phyloP scores from a whole-genome alignment of 2,113 vertebrate genomes.

The Rhabdomys dilectus region DNA sequence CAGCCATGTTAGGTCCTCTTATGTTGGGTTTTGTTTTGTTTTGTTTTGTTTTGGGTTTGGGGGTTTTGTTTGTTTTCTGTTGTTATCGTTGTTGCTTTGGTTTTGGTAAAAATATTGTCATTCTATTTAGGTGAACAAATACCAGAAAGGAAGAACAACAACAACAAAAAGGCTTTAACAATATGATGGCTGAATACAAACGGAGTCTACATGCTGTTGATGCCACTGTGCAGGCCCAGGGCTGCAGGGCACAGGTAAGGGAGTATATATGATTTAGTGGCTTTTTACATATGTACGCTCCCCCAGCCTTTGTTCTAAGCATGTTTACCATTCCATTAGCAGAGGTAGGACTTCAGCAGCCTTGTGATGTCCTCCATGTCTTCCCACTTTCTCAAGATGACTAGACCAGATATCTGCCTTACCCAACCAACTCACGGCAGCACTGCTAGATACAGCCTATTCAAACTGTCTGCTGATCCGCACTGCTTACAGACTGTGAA shows the following conservation, averaged over 20 bases:
- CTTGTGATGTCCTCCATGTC: neutral
- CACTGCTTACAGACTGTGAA: neutral
- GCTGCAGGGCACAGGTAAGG: neutral
- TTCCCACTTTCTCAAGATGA: neutral
- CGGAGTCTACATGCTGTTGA: neutral
- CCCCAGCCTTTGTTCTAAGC: neutral
- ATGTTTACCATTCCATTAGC: neutral
- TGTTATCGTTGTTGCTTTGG: neutral
- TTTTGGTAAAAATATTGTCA: neutral
- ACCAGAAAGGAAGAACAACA: neutral
- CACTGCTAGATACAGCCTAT: neutral
- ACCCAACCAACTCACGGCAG: neutral
- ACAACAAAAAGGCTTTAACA: neutral
- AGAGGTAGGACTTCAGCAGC: neutral
- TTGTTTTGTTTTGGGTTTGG: neutral
- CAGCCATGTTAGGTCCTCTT: neutral
- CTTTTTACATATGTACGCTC: neutral
- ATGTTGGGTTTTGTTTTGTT: neutral
- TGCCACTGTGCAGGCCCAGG: neutral
- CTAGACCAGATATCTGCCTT: neutral
- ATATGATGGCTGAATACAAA: neutral
- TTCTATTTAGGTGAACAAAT: neutral
- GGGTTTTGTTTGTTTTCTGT: too few relatives aligned
- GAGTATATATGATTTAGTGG: neutral
- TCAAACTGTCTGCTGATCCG: neutral